phyloP scores from a whole-genome alignment of 2,888 invertebrate species.

The Dinocampus coccinellae region DNA sequence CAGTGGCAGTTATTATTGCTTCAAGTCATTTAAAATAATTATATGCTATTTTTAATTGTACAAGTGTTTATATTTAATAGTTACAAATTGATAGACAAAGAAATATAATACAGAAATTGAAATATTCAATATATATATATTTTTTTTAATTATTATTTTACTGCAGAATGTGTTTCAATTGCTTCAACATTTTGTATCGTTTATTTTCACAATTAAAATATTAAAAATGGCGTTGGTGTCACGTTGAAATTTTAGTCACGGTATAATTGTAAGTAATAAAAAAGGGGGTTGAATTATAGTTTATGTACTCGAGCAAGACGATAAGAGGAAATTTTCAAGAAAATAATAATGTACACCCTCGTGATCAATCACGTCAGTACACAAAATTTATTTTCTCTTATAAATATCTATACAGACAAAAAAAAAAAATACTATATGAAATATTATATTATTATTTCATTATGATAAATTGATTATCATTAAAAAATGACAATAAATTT shows the following conservation, averaged over 20 bases:
- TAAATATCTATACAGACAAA: too few relatives aligned
- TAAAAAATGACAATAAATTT: too few relatives aligned
- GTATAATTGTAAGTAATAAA: conserved; percentile 32
- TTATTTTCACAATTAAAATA: conserved; percentile 22
- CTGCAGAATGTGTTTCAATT: neutral
- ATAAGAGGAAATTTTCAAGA: neutral
- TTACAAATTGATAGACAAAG: neutral
- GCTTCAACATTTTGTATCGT: neutral
- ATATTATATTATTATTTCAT: too few relatives aligned
- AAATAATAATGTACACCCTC: too few relatives aligned
- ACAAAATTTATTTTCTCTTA: too few relatives aligned
- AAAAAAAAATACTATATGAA: too few relatives aligned
- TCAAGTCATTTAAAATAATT: neutral
- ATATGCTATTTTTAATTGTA: neutral
- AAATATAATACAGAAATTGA: neutral
- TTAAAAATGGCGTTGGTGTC: conserved; percentile 19
- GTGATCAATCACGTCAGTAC: too few relatives aligned
- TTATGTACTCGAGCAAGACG: neutral
- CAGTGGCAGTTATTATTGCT: neutral
- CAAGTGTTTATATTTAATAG: neutral
- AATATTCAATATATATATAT: neutral
- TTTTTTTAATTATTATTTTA: neutral
- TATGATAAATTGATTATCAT: too few relatives aligned
- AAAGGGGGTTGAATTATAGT: neutral
- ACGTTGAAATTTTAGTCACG: conserved; percentile 31